Evolutionary conservation across 2,888 invertebrate genomes (phyloP).

Genomic region (Leptothorax acervorum): DNA sequence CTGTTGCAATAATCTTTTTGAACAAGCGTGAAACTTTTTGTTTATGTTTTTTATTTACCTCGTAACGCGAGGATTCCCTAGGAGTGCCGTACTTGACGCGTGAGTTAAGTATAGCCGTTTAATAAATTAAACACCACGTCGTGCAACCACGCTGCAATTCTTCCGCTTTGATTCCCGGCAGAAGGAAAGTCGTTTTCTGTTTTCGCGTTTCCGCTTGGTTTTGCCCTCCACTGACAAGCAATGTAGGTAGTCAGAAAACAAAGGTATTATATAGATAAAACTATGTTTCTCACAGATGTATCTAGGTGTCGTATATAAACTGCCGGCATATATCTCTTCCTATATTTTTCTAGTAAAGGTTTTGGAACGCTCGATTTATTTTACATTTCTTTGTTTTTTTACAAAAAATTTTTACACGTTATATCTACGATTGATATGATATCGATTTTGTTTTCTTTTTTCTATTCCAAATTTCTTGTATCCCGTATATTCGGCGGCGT

Average conservation of each 20-base stretch:
- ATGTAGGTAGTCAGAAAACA: conserved; percentile 2
- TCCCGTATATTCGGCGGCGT: background rate
- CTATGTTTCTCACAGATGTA: background rate
- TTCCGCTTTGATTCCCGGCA: background rate
- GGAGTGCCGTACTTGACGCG: conserved; percentile 19
- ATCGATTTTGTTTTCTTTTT: background rate
- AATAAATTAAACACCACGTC: conserved; percentile 21
- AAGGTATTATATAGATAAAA: background rate
- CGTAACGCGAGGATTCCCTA: background rate
- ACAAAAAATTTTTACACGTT: background rate
- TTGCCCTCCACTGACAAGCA: background rate
- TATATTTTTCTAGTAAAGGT: background rate
- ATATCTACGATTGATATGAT: background rate
- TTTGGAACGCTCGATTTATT: background rate
- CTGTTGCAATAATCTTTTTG: background rate
- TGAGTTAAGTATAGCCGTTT: conserved; percentile 6
- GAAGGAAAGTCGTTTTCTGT: background rate
- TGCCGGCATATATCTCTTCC: background rate
- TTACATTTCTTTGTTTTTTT: background rate
- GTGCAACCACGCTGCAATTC: background rate
- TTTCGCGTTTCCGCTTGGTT: background rate
- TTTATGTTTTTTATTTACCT: background rate
- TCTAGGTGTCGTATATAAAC: background rate
- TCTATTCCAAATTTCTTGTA: background rate
- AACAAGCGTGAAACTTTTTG: background rate